Conservation (phyloP, 2,113 vertebrate species). For the Eublepharis macularius region DNA sequence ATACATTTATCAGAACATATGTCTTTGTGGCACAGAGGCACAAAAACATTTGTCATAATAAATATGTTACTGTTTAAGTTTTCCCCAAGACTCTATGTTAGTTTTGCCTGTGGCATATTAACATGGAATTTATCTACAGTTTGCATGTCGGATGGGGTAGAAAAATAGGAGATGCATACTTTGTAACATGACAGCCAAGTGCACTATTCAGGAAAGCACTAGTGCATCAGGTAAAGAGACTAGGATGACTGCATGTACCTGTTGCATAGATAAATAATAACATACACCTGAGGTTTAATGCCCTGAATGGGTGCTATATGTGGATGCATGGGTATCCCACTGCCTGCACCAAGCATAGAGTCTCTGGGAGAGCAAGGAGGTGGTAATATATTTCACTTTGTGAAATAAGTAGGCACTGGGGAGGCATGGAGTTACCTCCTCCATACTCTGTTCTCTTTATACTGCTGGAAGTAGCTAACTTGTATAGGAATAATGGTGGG, state of each 20-base stretch:
- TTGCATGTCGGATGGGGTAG: neutral
- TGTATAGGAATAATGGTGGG: neutral
- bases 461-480: neutral
- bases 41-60: neutral
- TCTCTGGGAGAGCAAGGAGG: neutral
- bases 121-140: neutral
- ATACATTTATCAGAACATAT: neutral
- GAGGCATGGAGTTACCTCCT: neutral
- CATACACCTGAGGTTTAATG: neutral
- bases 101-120: neutral
- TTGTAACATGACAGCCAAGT: neutral
- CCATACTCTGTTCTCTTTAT: neutral
- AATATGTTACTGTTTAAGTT: neutral
- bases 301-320: slow-evolving; percentile 12
- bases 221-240: neutral
- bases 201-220: neutral
- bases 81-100: neutral
- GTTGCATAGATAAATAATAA: neutral
- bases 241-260: slow-evolving; percentile 32
- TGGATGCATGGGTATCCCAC: slow-evolving; percentile 10
- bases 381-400: neutral
- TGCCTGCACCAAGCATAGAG: neutral
- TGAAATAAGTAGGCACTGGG: neutral
- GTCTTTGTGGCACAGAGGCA: neutral
- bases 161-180: neutral